Base-by-base conservation (phyloP, 2,888 invertebrate species). In the Parthenolecanium corni region DNA sequence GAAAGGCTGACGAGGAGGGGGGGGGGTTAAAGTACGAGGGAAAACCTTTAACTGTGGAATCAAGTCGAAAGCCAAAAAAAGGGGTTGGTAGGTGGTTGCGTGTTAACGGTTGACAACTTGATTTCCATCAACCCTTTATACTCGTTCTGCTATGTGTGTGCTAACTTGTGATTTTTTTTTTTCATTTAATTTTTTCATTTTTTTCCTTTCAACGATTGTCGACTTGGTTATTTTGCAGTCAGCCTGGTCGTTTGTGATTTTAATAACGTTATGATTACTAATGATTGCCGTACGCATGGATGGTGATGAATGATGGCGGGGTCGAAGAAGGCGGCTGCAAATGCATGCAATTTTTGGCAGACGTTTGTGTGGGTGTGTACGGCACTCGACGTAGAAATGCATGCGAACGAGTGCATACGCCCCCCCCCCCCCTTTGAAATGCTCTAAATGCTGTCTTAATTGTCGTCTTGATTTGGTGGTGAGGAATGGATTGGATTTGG, bases 61-160 rank as follows among this genome's bases (percentile, higher is more conserved):
- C 47, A 58, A 58, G 49, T 58, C 58, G 58, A 58, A 58, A 58
- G 58, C 58, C 58, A 58, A 58, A 58, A 44, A 58, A 31, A 49
- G 58, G 58, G 47, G 49, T 47, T 49, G 18, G 2, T 23, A 11
- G 49, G 58, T 47, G 38, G 12, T 58, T 49, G 49, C 31, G 31
- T 31, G 31, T 31, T 31, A 31, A 31, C 31, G 58, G 58, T 47
- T 38, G 36, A 57, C 44, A 24, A 23, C 25, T 31, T 44, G 25
- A 47, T 47, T 58, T 25, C 36, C 23, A 31, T 46, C 42, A 24
- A 21, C 46, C 24, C 44, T 46, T 57, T 31, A 47, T 46, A 9
- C 40, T 24, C 44, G n/a, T n/a, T n/a, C 16, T 38, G 23, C 18
- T 31, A 21, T 25, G n/a, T n/a, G n/a, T n/a, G n/a, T n/a, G n/a